Evolutionary conservation across 2,888 invertebrate genomes (phyloP).

Genomic region (Drosophila eohydei): DNA sequence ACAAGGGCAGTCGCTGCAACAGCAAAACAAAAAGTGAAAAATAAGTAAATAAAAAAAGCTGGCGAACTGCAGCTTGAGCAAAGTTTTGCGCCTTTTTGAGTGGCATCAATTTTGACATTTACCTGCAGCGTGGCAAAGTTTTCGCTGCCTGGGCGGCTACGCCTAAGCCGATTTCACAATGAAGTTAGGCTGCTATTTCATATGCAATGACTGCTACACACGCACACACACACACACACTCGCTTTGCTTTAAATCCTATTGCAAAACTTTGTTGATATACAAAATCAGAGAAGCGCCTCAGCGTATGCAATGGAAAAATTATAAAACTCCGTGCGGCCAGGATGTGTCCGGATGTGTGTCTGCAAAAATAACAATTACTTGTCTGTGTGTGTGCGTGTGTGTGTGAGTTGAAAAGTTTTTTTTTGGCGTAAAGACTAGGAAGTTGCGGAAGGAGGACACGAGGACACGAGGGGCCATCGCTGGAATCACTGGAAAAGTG

Average conservation of each 20-base stretch:
- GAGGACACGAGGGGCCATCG: neutral
- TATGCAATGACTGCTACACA: conserved; percentile 7
- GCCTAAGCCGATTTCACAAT: conserved; percentile 64
- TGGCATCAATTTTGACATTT: conserved; percentile 84
- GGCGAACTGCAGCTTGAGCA: conserved; percentile 41
- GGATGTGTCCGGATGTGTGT: conserved; percentile 67
- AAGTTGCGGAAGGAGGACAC: conserved; percentile 51
- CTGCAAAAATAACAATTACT: conserved; percentile 63
- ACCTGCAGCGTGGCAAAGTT: conserved; percentile 81
- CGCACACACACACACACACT: conserved; percentile 8
- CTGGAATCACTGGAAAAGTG: conserved; percentile 42
- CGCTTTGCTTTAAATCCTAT: conserved; percentile 35
- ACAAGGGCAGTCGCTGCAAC: conserved; percentile 24
- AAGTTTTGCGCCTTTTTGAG: conserved; percentile 72
- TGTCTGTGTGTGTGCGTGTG: conserved; percentile 18
- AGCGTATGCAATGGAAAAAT: conserved; percentile 62
- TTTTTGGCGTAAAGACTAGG: conserved; percentile 69
- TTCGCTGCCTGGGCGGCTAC: conserved; percentile 10
- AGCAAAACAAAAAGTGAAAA: conserved; percentile 20
- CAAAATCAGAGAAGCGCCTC: conserved; percentile 55
- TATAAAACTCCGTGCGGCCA: conserved; percentile 52
- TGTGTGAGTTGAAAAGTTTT: conserved; percentile 57
- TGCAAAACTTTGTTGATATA: conserved; percentile 63
- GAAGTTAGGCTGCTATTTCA: conserved; percentile 42
- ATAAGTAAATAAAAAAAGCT: neutral